Conservation (phyloP, 1,140 invertebrate genomes). For the Caenorhabditis brenneri region DNA sequence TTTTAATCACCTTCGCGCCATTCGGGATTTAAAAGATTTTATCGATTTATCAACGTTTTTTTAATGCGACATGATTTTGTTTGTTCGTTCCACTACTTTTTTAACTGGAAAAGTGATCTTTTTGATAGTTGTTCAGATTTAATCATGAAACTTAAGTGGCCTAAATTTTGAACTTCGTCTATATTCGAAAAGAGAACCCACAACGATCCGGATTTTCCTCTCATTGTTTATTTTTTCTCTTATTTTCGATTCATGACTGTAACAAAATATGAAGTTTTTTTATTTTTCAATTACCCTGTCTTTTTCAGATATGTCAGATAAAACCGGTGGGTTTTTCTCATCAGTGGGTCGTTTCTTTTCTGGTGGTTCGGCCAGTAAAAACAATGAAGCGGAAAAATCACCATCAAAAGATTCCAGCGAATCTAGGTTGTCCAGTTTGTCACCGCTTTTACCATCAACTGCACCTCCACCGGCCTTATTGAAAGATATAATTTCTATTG, state of each 20-base stretch:
- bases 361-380: not conserved
- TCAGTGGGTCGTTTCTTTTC: slow-evolving; percentile 13
- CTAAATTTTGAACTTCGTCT: not conserved
- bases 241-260: too few relatives aligned
- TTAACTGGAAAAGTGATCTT: too few relatives aligned
- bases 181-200: not conserved
- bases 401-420: not conserved
- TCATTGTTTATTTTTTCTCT: too few relatives aligned
- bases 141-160: too few relatives aligned
- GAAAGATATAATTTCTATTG: not conserved
- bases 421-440: not conserved
- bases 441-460: not conserved
- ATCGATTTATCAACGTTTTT: not conserved
- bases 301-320: slow-evolving; percentile 29
- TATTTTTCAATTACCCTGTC: too few relatives aligned
- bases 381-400: not conserved
- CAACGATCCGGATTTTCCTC: too few relatives aligned
- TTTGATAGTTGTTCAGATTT: too few relatives aligned
- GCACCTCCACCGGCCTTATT: not conserved
- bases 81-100: not conserved
- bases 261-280: too few relatives aligned
- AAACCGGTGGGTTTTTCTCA: slow-evolving; percentile 23
- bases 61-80: too few relatives aligned
- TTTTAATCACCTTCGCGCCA: slow-evolving; percentile 35
- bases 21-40: slow-evolving; percentile 4